A percentile compares a stretch with the other conserved stretches of the same genome.
These are phyloP conservation scores for Opisthocomus hoazin DNA, from an alignment of 2,113 vertebrate species.

Conservation along the genomic window DNA sequence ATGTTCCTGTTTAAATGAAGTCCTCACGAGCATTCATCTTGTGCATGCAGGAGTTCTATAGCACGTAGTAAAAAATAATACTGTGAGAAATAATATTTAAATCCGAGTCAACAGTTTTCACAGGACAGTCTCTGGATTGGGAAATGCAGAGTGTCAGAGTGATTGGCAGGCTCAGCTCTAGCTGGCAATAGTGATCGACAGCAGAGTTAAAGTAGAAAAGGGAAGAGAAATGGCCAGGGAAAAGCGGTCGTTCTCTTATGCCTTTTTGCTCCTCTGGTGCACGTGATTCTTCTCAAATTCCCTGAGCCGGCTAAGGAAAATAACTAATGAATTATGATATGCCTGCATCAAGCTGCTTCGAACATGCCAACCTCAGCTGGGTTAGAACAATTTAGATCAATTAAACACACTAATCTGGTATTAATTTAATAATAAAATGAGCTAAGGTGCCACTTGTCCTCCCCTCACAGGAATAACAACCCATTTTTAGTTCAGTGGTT, in stretches of 20 bases:
- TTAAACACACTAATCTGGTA: not conserved
- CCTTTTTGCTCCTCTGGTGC: not conserved
- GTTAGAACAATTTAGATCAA: slow-evolving; percentile 11
- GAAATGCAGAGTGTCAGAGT: not conserved
- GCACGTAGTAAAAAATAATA: not conserved
- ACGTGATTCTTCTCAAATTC: not conserved
- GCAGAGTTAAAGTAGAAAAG: not conserved
- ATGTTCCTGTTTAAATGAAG: not conserved
- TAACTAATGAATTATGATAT: not conserved
- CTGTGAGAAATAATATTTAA: not conserved
- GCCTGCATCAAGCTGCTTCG: not conserved
- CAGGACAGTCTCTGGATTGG: not conserved
- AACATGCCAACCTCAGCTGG: not conserved
- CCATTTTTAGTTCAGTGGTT: not conserved
- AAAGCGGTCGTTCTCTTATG: not conserved
- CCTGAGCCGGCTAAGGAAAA: not conserved
- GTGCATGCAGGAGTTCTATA: not conserved
- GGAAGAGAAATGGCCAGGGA: not conserved
- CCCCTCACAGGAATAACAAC: not conserved
- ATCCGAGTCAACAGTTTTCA: not conserved
- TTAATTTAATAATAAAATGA: slow-evolving; percentile 37
- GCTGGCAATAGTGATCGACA: not conserved
- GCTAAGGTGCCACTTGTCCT: not conserved
- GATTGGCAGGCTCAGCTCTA: not conserved
- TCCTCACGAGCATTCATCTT: not conserved